Base-by-base conservation (phyloP, 2,797 vertebrate species). In the Oryzias dopingdopingensis region DNA sequence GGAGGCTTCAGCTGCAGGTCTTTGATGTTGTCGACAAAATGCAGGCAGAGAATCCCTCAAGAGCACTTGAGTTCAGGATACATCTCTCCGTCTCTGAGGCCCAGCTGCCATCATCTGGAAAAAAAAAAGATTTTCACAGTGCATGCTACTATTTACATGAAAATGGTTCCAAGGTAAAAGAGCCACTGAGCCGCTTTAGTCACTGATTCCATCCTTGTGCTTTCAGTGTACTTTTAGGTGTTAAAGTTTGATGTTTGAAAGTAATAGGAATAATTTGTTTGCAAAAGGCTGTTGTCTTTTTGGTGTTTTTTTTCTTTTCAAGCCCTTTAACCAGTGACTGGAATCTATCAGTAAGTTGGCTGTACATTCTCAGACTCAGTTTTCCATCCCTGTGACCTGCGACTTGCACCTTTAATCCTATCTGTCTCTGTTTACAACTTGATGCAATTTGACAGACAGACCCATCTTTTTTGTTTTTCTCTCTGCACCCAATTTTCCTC, bases 351-450 rank as follows among this genome's bases (percentile, higher is more conserved):
- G 50, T 62, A 41, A 52, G 42, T 58, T 78, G 67, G 71, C 74
- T 73, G 59, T 65, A 63, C 57, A 70, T 78, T 71, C 70, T 82
- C 80, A 51, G 54, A 83, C 79, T 72, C 54, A 57, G 65, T 52
- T 56, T 45, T 55, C 55, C 59, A 81, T 72, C 52, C 45, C 44
- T 59, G 50, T 85, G 84, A 88, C 88, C 86, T 86, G 80, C 76
- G 73, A 67, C 62, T 72, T 60, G 70, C 84, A 87, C 86, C 82
- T 90, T 90, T 89, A 89, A 91, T 89, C 85, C 70, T 2, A 20
- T 63, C 80, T 81, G 82, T 89, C 85, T 88, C 72, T 89, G 85
- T 90, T 86, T 86, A 88, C 86, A 85, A 91, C 71, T 71, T 83
- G 78, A 76, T 79, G 77, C 80, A 76, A 82, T 86, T 75, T 82